Base-by-base conservation (phyloP, 2,113 vertebrate species). In the Saccopteryx bilineata region DNA sequence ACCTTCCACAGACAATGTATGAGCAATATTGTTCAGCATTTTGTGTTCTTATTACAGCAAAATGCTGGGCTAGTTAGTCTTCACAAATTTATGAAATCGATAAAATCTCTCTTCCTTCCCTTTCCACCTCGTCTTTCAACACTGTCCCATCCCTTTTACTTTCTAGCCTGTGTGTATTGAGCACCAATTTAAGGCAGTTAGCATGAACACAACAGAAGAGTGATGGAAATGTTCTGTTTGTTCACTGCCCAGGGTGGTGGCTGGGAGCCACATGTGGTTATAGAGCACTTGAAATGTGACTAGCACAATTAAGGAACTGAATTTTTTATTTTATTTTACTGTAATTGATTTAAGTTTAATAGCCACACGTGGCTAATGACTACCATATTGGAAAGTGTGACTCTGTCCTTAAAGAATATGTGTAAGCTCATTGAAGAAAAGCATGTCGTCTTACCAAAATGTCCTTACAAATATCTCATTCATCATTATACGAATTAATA, bases 321-420 rank as follows among this genome's bases (percentile, higher is more conserved):
- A 71, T 31, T 69, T 63, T 88, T 23, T 26, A 56, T 79, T 61
- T 79, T 61, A 58, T 85, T 92, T 90, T 17, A 81, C 52, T 94
- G 61, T 69, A 33, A 72, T 28, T 90, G 33, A 18, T 74, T 93
- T 72, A 85, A 48, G 75, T 89, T 91, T 91, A 90, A 79, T 82
- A 80, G 26, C 31, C 63, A 23, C 23, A 24, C 2, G 28, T 5
- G 26, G 39, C 58, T 54, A n/a, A 26, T 48, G 60, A 46, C 39
- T 65, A 50, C 7, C 13, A 17, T 31, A 69, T 21, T 92, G 21
- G 58, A 75, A 87, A 87, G 33, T 23, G 1, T 3, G 81, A 4
- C 17, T 75, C 28, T 54, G 39, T 74, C 58, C 69, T 75, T 91
- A 65, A 81, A 68, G 46, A 94, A 46, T 13, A 85, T 46, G n/a